These are phyloP conservation scores for Zoanthus gigantus DNA, from an alignment of 92 coral and sea anemone species.

Conservation along the genomic window DNA sequence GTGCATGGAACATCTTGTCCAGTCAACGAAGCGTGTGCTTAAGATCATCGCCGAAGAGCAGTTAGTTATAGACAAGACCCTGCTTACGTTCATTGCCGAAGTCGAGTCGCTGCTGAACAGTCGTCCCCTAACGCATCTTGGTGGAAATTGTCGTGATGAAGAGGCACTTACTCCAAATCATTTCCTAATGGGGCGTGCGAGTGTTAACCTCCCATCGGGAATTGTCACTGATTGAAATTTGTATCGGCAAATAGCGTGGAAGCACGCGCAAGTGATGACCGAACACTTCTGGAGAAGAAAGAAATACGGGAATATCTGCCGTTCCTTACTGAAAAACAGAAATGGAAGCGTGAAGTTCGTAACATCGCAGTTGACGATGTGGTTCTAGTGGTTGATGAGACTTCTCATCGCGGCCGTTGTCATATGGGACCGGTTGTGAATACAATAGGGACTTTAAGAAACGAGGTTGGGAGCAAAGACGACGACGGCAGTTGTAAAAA, in stretches of 20 bases:
- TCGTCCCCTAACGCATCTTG: conserved; percentile 40
- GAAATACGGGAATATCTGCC: not conserved
- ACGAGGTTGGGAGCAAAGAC: too few relatives aligned
- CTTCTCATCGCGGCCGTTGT: not conserved
- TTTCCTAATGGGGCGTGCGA: conserved; percentile 69
- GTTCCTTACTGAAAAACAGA: not conserved
- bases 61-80: conserved; percentile 29
- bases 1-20: conserved; percentile 50
- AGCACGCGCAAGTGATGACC: not conserved
- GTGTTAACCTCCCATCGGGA: conserved; percentile 36
- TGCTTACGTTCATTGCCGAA: conserved; percentile 62
- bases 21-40: conserved; percentile 16
- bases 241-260: not conserved
- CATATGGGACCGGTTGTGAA: not conserved
- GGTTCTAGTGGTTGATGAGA: not conserved
- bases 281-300: not conserved
- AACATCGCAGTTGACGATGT: not conserved
- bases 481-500: too few relatives aligned
- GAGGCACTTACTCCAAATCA: conserved; percentile 6
- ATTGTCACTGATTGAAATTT: not conserved
- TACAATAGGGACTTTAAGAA: not conserved
- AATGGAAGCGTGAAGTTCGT: not conserved
- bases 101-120: conserved; percentile 26
- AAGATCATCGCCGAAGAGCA: conserved; percentile 42
- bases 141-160: too few relatives aligned